phyloP scores from a whole-genome alignment of 2,888 invertebrate species.

The Oscheius myriophilus region DNA sequence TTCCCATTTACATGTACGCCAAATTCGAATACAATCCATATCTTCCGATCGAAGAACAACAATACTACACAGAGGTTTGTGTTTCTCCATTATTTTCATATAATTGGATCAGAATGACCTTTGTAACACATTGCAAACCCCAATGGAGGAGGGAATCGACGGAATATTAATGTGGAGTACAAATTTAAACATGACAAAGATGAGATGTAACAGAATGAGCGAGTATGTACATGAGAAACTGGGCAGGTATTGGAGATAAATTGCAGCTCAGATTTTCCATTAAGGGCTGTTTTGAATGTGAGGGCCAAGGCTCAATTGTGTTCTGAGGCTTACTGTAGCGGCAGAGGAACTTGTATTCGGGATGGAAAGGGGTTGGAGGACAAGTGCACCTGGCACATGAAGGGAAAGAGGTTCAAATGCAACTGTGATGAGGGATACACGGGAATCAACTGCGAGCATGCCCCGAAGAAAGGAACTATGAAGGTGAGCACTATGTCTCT shows the following conservation, averaged over 20 bases:
- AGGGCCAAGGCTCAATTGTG: slow-evolving; percentile 19
- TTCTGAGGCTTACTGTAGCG: slow-evolving; percentile 2
- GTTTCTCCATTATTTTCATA: not conserved
- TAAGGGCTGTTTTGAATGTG: slow-evolving; percentile 11
- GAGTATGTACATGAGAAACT: slow-evolving; percentile 4
- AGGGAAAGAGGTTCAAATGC: slow-evolving; percentile 9
- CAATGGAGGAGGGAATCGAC: slow-evolving; percentile 12
- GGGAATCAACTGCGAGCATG: slow-evolving; percentile 4
- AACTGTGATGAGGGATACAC: slow-evolving; percentile 20
- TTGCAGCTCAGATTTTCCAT: not conserved
- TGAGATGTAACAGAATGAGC: slow-evolving; percentile 8
- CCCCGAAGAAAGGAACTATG: slow-evolving; percentile 4
- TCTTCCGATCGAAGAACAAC: not conserved
- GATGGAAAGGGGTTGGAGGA: slow-evolving; percentile 3
- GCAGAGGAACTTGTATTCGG: slow-evolving; percentile 11
- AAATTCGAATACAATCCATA: slow-evolving; percentile 65
- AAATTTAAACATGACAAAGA: slow-evolving; percentile 9
- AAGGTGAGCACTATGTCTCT: slow-evolving; percentile 12
- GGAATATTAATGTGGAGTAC: slow-evolving; percentile 18
- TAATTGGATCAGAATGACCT: slow-evolving; percentile 7
- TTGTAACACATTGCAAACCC: slow-evolving; percentile 7
- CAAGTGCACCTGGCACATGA: slow-evolving; percentile 18
- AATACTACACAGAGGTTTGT: not conserved
- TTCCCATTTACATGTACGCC: slow-evolving; percentile 33
- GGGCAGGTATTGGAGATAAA: too few species aligned